phyloP scores from a whole-genome alignment of 2,797 vertebrate species.

The Hippocampus kuda region DNA sequence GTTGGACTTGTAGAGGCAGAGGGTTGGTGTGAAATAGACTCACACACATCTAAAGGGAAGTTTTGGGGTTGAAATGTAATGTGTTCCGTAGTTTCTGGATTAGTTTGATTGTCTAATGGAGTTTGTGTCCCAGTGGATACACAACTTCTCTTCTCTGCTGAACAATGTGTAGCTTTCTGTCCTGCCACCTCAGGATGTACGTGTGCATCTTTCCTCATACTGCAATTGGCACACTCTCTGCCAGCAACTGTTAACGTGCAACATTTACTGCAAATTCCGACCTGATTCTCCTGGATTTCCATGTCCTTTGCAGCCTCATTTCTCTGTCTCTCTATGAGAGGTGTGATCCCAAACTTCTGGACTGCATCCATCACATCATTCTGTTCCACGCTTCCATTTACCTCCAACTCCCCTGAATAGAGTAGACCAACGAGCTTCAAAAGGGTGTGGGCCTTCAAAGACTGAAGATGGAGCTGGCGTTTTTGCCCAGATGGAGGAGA shows the following conservation, averaged over 20 bases:
- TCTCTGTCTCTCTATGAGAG: constrained; percentile 31
- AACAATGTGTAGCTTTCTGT: background rate
- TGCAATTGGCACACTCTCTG: background rate
- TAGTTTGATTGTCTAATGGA: background rate
- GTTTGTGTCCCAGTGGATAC: constrained; percentile 43
- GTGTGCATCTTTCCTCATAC: constrained; percentile 17
- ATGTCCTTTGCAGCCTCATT: background rate
- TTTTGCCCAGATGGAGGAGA: constrained; percentile 47
- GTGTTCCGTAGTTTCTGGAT: background rate
- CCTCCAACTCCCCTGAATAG: constrained; percentile 61
- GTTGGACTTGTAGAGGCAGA: constrained; percentile 5
- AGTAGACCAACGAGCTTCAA: constrained; percentile 64
- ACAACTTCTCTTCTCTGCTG: background rate
- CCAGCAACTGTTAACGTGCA: constrained; percentile 10
- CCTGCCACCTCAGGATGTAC: constrained; percentile 20
- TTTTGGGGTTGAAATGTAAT: background rate
- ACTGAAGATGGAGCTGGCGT: constrained; percentile 45
- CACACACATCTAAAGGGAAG: background rate
- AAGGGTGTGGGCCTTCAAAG: constrained; percentile 49
- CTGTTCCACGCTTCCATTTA: constrained; percentile 39
- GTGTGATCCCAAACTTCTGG: constrained; percentile 49
- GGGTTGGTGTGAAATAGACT: background rate
- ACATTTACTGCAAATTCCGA: constrained; percentile 5
- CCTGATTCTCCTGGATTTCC: constrained; percentile 3
- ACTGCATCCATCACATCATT: constrained; percentile 54